These are phyloP conservation scores for Gymnocheta viridis DNA, from an alignment of 2,888 invertebrate species.

Conservation along the genomic window DNA sequence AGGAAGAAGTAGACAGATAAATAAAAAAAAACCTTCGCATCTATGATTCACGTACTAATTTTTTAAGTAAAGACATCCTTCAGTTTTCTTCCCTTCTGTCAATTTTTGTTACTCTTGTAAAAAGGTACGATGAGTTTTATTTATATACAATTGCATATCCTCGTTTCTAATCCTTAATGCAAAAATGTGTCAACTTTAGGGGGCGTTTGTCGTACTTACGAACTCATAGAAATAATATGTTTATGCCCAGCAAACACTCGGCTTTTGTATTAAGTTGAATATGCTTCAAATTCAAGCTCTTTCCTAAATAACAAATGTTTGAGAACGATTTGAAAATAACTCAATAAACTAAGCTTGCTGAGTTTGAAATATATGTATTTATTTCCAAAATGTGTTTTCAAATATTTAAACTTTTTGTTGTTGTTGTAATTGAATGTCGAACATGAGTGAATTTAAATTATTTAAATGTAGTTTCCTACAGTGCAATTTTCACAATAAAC, in stretches of 20 bases:
- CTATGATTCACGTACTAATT: conserved; percentile 42
- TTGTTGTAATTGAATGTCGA: too few relatives aligned
- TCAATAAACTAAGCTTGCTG: too few relatives aligned
- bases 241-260: not conserved
- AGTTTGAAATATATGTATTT: too few relatives aligned
- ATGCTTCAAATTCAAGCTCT: not conserved
- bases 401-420: too few relatives aligned
- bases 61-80: conserved; percentile 64
- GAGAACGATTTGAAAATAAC: too few relatives aligned
- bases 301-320: too few relatives aligned
- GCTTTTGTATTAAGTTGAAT: not conserved
- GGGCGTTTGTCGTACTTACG: conserved; percentile 19
- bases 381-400: too few relatives aligned
- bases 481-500: too few relatives aligned
- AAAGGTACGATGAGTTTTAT: conserved; percentile 36
- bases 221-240: not conserved
- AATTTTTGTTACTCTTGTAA: conserved; percentile 8
- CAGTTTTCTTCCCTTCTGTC: conserved; percentile 3
- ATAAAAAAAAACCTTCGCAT: conserved; percentile 35
- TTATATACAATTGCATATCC: conserved; percentile 46
- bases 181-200: conserved; percentile 61
- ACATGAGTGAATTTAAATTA: too few relatives aligned
- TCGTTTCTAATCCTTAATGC: conserved; percentile 35
- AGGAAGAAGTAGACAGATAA: not conserved
- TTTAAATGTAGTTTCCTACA: too few relatives aligned